A percentile compares a stretch with the other conserved stretches of the same genome.
Evolutionary conservation across 2,888 invertebrate genomes (phyloP).

Genomic region (Eilema depressum): DNA sequence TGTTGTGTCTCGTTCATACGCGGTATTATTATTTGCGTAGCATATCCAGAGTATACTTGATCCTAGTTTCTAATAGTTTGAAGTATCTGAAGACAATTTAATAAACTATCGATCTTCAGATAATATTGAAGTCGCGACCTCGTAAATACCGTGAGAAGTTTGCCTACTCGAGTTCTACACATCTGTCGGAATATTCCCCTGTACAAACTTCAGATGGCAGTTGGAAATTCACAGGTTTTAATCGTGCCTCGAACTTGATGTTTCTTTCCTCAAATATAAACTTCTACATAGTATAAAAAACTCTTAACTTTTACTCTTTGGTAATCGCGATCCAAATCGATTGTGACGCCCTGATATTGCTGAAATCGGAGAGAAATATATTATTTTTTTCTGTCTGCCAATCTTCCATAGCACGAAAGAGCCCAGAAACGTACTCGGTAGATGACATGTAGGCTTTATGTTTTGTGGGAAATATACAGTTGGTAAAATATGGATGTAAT

Average conservation of each 20-base stretch:
- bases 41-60: too few species aligned
- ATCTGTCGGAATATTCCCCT: not conserved
- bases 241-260: not conserved
- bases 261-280: not conserved
- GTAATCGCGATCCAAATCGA: not conserved
- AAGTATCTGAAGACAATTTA: not conserved
- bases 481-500: too few species aligned
- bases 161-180: not conserved
- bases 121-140: not conserved
- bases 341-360: not conserved
- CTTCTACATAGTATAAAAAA: not conserved
- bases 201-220: not conserved
- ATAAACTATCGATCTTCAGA: not conserved
- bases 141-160: not conserved
- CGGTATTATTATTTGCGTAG: too few species aligned
- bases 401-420: not conserved
- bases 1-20: too few species aligned
- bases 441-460: too few species aligned
- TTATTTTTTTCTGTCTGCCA: not conserved
- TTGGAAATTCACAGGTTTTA: not conserved
- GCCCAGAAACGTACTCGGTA: not conserved
- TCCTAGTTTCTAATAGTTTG: not conserved
- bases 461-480: too few species aligned
- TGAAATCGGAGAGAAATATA: not conserved
- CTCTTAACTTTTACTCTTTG: not conserved